Evolutionary conservation across 2,888 invertebrate species (phyloP), one percentile per base, ranked within the genome.

Genomic region (Ophonus ardosiacus): DNA sequence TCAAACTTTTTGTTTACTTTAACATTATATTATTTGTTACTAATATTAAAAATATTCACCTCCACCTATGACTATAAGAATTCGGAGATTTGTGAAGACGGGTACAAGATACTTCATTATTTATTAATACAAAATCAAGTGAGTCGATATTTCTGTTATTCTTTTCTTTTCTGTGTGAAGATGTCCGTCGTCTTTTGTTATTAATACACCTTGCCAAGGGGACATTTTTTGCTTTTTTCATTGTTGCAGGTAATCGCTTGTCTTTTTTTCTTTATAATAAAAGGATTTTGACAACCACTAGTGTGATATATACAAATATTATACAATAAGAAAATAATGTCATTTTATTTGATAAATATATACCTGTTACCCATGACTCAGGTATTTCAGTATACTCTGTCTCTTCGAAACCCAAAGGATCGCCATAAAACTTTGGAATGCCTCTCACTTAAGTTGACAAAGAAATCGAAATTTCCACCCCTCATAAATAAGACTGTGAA

Each of bases 221-320:
- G 84, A 84, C 84, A 78, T 43, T 84, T 84, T 76, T 84, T 83
- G 74, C 78, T 84, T 78, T 83, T 40, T 59, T 43, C 17, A 7
- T 74, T 74, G 40, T 84, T 84, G 84, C 78, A 43, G 59, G 57
- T 74, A 83, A 74, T 84, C 84, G 84, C 78, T 84, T 78, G 78
- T 84, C 84, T 84, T 78, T 81, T 74, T 81, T 84, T 84, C 40
- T 80, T 59, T 40, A 61, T 61, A 61, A 80, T 80, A 74, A 84
- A 76, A 78, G 83, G 76, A 83, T 83, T 83, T 83, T 84, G 84
- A 84, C 84, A 84, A 84, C 78, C 56, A 51, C 65, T 78, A 78
- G 78, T 84, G 78, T 84, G 84, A 84, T 84, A 76, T 84, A 84
- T 84, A 84, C 84, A 84, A 84, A 84, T 84, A 84, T 84, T 84